Evolutionary conservation across 2,888 invertebrate genomes (phyloP).

Genomic region (Molanna angustata): DNA sequence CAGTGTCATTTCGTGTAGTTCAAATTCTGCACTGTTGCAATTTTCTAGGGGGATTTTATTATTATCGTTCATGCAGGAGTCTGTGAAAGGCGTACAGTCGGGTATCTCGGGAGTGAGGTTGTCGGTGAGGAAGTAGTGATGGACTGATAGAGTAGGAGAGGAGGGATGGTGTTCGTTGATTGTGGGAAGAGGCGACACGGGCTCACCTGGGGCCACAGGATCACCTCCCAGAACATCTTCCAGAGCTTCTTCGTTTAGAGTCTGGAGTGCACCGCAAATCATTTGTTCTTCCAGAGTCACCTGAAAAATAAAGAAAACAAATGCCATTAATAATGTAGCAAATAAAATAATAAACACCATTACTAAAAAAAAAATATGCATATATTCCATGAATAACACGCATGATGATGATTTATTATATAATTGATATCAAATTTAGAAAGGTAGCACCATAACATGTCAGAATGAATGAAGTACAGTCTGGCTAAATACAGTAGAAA

Average conservation of each 20-base stretch:
- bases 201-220: constrained; percentile 56
- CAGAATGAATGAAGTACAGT: no score
- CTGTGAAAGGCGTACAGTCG: constrained; percentile 8
- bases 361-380: no score
- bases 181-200: constrained; percentile 41
- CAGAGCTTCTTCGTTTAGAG: constrained; percentile 88
- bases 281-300: constrained; percentile 92
- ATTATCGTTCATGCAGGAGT: constrained; percentile 14
- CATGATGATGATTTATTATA: no score
- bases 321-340: no score
- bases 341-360: no score
- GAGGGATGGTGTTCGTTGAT: constrained; percentile 41
- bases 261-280: constrained; percentile 91
- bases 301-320: constrained; percentile 50
- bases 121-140: constrained; percentile 15
- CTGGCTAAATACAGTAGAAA: no score
- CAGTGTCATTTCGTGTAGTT: constrained; percentile 20
- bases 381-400: no score
- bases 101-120: constrained; percentile 6
- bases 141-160: constrained; percentile 21
- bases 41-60: not conserved
- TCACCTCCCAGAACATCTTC: constrained; percentile 84
- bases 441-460: no score
- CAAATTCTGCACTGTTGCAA: constrained; percentile 1
- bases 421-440: no score